Evolutionary conservation across 2,888 invertebrate species (phyloP), one percentile per base, ranked within the genome.

Genomic region (Zonitis immaculata): DNA sequence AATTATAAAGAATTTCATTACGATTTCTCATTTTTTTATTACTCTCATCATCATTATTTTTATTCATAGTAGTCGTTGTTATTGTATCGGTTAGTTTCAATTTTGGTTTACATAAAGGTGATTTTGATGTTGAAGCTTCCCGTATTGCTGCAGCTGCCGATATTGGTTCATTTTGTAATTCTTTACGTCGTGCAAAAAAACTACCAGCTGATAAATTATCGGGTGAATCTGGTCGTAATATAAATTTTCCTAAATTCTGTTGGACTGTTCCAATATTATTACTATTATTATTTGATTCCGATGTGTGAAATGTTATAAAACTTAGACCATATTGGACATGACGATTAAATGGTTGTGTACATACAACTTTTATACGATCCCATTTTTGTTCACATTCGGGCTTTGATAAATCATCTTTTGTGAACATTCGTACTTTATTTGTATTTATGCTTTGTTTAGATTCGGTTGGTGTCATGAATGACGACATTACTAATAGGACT

Each of bases 261-360:
- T 59, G 51, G 5, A 55, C 65, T 47, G 62, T 44, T 59, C 25
- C 45, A 30, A n/a, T n/a, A n/a, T 50, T 56, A 14, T 49, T 52
- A 8, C 5, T 20, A 6, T 25, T 39, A 12, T 55, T 60, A 20
- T 63, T 65, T 11, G 67, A 67, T 46, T 64, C 66, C 9, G 67
- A 67, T 46, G 81, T 80, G 57, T 83, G 80, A 50, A 92, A 74
- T 66, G 85, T 88, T 45, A 94, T 77, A 74, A 94, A 94, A 0
- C 89, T 86, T 11, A 95, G 72, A 0, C 95, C 95, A 74, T 84
- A 95, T 74, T 87, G 82, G 51, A 85, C 80, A 62, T 85, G 84
- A 69, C 83, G 87, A 71, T 91, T 91, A 74, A 91, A 94, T 0
- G 92, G 93, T 75, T 95, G 95, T 3, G 87, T 83, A 75, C 93